Evolutionary conservation across 2,888 invertebrate species (phyloP), one percentile per base, ranked within the genome.

Genomic region (Hirtodrosophila cameraria): DNA sequence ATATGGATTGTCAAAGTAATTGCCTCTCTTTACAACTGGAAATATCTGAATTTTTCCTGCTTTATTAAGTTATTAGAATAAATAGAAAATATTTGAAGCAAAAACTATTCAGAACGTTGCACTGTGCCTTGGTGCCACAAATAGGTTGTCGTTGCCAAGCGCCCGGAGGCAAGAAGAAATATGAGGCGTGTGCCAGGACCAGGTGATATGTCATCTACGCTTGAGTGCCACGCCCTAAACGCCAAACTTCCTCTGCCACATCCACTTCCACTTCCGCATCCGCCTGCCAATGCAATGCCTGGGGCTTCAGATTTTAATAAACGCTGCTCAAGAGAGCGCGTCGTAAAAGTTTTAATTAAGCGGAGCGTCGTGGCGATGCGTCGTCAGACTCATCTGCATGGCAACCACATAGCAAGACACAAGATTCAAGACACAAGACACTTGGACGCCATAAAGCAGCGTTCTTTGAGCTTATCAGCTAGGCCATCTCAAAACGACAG

Each of bases 331-430:
- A 63, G 61, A 61, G 78, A 39, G 35, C 61, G 68, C 36, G 39
- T 23, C 49, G 64, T 49, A 73, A 81, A 81, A 86, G 74, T 81
- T 81, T 81, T 81, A 81, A 81, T 81, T 81, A 81, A 80, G 82
- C 74, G 43, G 52, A 25, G 62, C 52, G 33, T 42, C 46, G 58
- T 30, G 30, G 23, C 52, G 41, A 25, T 25, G 55, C 58, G 36
- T 43, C 58, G 41, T 60, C 41, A 36, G 55, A 12, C 25, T 23
- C 52, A 53, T 58, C 60, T 33, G 35, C 76, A 68, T 48, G 49
- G 54, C 57, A 58, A 46, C 74, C 54, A 9, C 50, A 35, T 52
- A n/a, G 13, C 20, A n/a, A n/a, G n/a, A n/a, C n/a, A n/a, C n/a
- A n/a, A n/a, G n/a, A n/a, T n/a, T n/a, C n/a, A n/a, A n/a, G n/a